Conservation (phyloP, 2,888 invertebrate genomes). For the Drosophila neutralis region DNA sequence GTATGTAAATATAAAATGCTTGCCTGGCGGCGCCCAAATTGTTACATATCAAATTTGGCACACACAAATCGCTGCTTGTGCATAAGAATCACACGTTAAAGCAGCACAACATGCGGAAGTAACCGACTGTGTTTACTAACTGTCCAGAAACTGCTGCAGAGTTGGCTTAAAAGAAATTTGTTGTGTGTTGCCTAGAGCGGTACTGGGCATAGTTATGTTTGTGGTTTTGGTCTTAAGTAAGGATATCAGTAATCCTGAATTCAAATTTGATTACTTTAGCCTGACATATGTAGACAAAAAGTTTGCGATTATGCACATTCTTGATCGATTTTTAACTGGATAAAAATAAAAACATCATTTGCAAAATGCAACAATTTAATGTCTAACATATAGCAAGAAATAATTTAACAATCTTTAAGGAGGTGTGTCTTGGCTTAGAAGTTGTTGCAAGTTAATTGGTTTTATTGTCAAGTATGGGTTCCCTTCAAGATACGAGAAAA, state of each 20-base stretch:
- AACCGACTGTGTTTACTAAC: neutral
- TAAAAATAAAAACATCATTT: neutral
- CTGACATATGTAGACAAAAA: neutral
- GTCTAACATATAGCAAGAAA: neutral
- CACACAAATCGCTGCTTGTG: slow-evolving; percentile 21
- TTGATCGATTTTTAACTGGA: neutral
- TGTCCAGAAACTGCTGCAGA: neutral
- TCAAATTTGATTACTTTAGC: neutral
- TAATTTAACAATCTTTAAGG: neutral
- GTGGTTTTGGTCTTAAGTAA: neutral
- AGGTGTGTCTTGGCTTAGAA: neutral
- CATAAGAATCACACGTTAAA: slow-evolving; percentile 35
- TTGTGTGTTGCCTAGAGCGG: neutral
- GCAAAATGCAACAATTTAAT: neutral
- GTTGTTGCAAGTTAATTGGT: neutral
- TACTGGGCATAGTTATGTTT: neutral
- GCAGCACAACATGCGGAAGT: neutral
- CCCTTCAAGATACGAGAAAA: neutral
- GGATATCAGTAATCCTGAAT: neutral
- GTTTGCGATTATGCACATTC: neutral
- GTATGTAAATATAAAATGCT: slow-evolving; percentile 69
- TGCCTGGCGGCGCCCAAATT: slow-evolving; percentile 47
- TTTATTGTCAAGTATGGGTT: neutral
- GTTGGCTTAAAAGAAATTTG: neutral
- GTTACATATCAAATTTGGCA: slow-evolving; percentile 21